Percentiles rank a stretch among this genome's conserved stretches.
These are phyloP conservation scores for Zeugodacus cucurbitae DNA, from an alignment of 1,140 invertebrate species.

Conservation along the genomic window DNA sequence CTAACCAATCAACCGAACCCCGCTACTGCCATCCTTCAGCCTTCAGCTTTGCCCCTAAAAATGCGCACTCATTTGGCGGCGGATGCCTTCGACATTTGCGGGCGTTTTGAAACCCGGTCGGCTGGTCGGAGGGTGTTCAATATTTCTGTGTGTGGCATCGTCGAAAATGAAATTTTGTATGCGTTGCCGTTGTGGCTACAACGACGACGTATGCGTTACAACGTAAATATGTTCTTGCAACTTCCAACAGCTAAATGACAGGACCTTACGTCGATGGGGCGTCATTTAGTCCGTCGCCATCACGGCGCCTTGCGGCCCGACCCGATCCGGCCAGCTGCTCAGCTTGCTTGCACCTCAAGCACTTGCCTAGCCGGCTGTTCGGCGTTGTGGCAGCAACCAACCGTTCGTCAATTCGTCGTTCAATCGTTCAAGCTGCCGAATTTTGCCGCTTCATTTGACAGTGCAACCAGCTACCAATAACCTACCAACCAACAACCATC, in stretches of 20 bases:
- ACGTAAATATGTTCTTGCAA: background rate
- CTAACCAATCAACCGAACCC: slow-evolving; percentile 6
- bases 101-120: too few relatives aligned
- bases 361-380: background rate
- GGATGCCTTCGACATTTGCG: background rate
- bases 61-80: background rate
- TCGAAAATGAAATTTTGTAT: slow-evolving; percentile 35
- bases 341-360: background rate
- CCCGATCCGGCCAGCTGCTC: background rate
- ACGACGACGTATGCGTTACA: background rate
- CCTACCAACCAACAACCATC: background rate
- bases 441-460: slow-evolving; percentile 65
- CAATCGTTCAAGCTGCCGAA: slow-evolving; percentile 51
- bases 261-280: slow-evolving; percentile 54
- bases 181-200: slow-evolving; percentile 25
- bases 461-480: background rate
- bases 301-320: background rate
- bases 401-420: background rate
- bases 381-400: background rate
- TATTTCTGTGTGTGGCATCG: background rate
- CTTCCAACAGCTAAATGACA: slow-evolving; percentile 38
- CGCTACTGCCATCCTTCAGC: background rate
- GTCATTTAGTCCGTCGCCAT: slow-evolving; percentile 63
- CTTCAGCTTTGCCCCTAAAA: background rate
- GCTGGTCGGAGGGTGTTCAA: background rate